phyloP scores from a whole-genome alignment of 1,140 invertebrate species.

The Psix sp. region DNA sequence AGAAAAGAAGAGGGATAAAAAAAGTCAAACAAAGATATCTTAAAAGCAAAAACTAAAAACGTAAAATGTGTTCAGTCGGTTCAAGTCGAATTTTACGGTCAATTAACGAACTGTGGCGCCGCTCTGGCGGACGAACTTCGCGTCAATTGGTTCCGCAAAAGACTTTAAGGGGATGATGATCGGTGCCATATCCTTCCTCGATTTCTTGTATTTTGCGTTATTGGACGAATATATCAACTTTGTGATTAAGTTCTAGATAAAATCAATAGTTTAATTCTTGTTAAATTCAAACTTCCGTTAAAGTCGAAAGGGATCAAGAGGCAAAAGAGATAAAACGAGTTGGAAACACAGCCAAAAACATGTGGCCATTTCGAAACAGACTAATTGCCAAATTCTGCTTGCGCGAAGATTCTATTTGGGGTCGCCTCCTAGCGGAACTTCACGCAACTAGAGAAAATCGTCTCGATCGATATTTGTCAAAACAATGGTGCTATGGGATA shows the following conservation, averaged over 20 bases:
- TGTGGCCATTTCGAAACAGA: not conserved
- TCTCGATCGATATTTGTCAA: slow-evolving; percentile 6
- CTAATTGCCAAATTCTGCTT: not conserved
- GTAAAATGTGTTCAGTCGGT: slow-evolving; percentile 41
- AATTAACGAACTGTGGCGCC: slow-evolving; percentile 38
- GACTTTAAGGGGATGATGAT: slow-evolving; percentile 17
- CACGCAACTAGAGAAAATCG: not conserved
- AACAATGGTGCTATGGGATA: slow-evolving; percentile 47
- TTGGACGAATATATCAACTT: too few species aligned
- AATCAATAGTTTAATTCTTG: too few species aligned
- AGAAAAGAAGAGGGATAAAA: slow-evolving; percentile 6
- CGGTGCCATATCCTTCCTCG: slow-evolving; percentile 38
- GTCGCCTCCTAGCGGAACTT: slow-evolving; percentile 1
- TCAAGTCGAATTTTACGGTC: slow-evolving; percentile 39
- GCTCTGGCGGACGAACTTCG: slow-evolving; percentile 18
- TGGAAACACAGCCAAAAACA: not conserved
- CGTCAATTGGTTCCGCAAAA: slow-evolving; percentile 29
- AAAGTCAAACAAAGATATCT: not conserved
- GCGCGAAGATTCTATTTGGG: not conserved
- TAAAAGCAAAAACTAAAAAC: slow-evolving; percentile 8
- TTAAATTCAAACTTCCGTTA: too few species aligned
- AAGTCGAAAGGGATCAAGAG: too few species aligned
- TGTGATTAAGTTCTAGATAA: slow-evolving; percentile 34
- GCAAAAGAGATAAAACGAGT: not conserved
- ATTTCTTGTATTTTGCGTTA: slow-evolving; percentile 11